A percentile compares a stretch with the other conserved stretches of the same genome.
phyloP scores from a whole-genome alignment of 2,113 vertebrate genomes.

The Scomber colias region DNA sequence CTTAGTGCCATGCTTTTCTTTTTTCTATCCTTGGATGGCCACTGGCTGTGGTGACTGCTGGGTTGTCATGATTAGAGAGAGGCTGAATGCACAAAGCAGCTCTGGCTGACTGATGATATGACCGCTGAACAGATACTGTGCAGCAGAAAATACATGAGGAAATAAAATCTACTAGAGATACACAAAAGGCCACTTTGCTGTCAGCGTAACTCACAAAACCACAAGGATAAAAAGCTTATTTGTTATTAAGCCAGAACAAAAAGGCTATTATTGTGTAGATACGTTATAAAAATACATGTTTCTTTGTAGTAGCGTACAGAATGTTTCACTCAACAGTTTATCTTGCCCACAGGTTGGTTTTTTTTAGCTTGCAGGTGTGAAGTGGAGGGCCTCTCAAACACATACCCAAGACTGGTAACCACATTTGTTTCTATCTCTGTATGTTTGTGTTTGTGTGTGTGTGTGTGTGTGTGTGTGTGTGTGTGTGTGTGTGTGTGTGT shows the following conservation, averaged over 20 bases:
- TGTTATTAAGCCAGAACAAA: not conserved
- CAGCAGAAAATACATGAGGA: constrained; percentile 26
- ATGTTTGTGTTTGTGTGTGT: not conserved
- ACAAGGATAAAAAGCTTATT: not conserved
- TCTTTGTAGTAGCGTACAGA: constrained; percentile 1
- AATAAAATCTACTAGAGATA: constrained; percentile 11
- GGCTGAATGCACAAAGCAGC: constrained; percentile 64
- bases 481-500: not conserved
- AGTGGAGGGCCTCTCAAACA: constrained; percentile 70
- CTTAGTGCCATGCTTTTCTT: constrained; percentile 50
- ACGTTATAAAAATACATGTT: not conserved
- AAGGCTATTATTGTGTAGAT: not conserved
- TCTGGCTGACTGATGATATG: constrained; percentile 68
- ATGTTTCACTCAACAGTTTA: constrained; percentile 6
- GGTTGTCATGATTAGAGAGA: constrained; percentile 64
- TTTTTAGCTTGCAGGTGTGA: constrained; percentile 63
- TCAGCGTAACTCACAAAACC: constrained; percentile 4
- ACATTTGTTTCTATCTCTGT: constrained; percentile 10
- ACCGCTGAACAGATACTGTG: constrained; percentile 51
- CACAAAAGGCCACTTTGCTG: constrained; percentile 8
- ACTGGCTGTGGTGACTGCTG: constrained; percentile 71
- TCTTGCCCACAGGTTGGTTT: constrained; percentile 47
- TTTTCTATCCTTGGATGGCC: constrained; percentile 47
- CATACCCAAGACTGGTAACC: constrained; percentile 77
- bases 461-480: not conserved